Base-by-base conservation (phyloP, 2,888 invertebrate genomes). In the Caenorhabditis sp. region DNA sequence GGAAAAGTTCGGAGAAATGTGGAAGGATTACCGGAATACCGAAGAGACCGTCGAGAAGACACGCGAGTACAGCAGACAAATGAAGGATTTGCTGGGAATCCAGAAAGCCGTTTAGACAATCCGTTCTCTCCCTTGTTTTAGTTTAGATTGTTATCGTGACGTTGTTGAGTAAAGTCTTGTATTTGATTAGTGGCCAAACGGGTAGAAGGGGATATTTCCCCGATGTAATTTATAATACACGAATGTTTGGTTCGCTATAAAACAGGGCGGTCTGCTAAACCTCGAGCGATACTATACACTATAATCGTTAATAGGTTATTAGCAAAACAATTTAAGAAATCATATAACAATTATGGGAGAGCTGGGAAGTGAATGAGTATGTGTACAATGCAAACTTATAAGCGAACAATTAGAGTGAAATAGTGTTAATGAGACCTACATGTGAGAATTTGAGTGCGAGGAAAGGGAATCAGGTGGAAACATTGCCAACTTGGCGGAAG, bases 21-120 rank as follows among this genome's bases (percentile, higher is more conserved):
- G 84, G 84, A 78, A 71, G n/a, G 65, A 68, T 9, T 85, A 85
- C 46, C 20, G 83, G n/a, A 85, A 85, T 50, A 72, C 50, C 17
- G 80, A 79, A 45, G 83, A 83, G 59, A 81, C 81, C 7, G 66
- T 59, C 2, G 83, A 80, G 20, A 26, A 71, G 17, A 80, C 81
- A 2, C 26, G 83, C 13, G 73, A 79, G 53, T 83, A 83, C 41
- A 78, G 70, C 6, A 43, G 72, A 22, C 58, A 79, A 43, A 73
- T 82, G 48, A 77, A 75, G 61, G 43, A 78, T 24, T 55, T 83
- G 22, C 65, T 83, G 17, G 81, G 81, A 35, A 56, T 66, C n/a
- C 35, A 35, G 35, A 35, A 35, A 13, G 9, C 35, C 35, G 35
- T 35, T 13, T 35, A 35, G 13, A 13, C 13, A 13, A 35, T 2